Conservation (phyloP, 2,888 invertebrate genomes). For the Agrenia bidenticulata region DNA sequence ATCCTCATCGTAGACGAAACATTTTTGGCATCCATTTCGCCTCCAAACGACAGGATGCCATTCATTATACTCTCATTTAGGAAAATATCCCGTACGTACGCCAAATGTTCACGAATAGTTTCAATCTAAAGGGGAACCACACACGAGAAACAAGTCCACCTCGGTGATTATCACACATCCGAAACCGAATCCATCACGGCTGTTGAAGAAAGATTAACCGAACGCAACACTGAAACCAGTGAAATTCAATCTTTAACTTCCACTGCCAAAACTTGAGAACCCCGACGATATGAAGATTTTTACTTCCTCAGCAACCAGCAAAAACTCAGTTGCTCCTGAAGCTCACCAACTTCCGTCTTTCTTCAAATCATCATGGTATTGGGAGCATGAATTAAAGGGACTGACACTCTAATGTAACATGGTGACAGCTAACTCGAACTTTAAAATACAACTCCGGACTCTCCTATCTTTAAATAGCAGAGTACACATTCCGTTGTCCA, state of each 20-base stretch:
- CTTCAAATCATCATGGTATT: background rate
- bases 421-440: too few relatives aligned
- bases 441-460: too few relatives aligned
- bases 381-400: background rate
- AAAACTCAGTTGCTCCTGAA: too few relatives aligned
- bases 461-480: background rate
- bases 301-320: background rate
- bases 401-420: too few relatives aligned
- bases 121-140: slow-evolving; percentile 16
- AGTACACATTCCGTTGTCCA: background rate
- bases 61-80: slow-evolving; percentile 37
- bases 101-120: slow-evolving; percentile 13
- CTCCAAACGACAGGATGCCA: slow-evolving; percentile 31
- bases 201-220: background rate
- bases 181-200: slow-evolving; percentile 12
- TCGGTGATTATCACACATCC: slow-evolving; percentile 14
- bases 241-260: background rate
- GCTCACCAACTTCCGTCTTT: too few relatives aligned
- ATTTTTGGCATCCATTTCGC: slow-evolving; percentile 33
- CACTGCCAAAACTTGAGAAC: slow-evolving; percentile 6
- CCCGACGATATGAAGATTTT: background rate
- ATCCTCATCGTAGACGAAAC: slow-evolving; percentile 23
- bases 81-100: slow-evolving; percentile 28
- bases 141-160: background rate
- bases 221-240: background rate